Evolutionary conservation across 92 coral and sea anemone genomes (phyloP), one percentile per base, ranked within the genome.

Genomic region (Blastomussa wellsi): DNA sequence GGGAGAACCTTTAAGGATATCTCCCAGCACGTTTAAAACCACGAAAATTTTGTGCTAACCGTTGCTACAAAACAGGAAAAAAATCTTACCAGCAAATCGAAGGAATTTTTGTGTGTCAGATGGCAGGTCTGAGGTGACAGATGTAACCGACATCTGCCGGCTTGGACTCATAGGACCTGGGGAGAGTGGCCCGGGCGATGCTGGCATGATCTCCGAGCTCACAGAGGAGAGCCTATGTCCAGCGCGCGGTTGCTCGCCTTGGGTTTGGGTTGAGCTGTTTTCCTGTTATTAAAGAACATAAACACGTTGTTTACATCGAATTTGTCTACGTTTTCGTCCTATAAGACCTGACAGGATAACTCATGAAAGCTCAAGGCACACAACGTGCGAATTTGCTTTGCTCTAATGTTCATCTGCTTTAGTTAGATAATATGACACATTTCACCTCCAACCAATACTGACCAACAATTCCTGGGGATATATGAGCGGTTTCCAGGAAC

Each of bases 161-260:
- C 89, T 95, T 42, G 99, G 99, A 83, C 99, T 97, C 76, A 91
- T 52, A 62, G 92, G 92, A 48, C 97, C 99, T 24, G 99, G 99
- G 51, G 99, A 95, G 3, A 85, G 87, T 24, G 97, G 98, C n/a
- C 95, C 98, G 11, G 98, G 98, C 15, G 98, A 96, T 0, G 95
- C 79, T 4, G 99, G 99, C 78, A 91, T 86, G 24, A 92, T 32
- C 51, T 92, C 93, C 31, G 92, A 83, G 74, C 91, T 82, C 74
- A 90, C 70, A 31, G 98, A 91, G 37, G 92, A 89, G 31, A 90
- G 74, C 48, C 92, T 74, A 39, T 81, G 95, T 31, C 88, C 68
- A 32, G 89, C 76, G 55, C 84, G 87, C 36, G 75, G 92, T 19
- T 88, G 77, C n/a, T 90, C 94, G 77, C 86, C 59, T 29, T 79